Evolutionary conservation across 2,113 vertebrate species (phyloP).

Genomic region (Odobenus rosmarus): DNA sequence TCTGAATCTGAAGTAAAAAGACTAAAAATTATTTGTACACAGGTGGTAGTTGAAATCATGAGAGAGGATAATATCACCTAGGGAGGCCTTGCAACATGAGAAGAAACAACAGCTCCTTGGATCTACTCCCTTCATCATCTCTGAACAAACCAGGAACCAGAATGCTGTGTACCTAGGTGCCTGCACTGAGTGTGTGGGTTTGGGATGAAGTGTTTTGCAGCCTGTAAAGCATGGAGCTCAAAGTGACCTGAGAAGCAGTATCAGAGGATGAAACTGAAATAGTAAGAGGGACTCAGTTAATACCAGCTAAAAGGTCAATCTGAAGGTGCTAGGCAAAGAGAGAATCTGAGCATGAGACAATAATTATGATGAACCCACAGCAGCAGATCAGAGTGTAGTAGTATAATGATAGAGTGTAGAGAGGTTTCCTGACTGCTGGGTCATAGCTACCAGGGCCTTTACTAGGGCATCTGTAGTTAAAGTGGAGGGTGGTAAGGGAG

Average conservation of each 20-base stretch:
- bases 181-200: neutral
- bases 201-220: neutral
- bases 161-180: neutral
- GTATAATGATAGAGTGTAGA: neutral
- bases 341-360: neutral
- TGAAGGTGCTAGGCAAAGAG: neutral
- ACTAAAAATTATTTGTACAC: neutral
- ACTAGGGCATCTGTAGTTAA: neutral
- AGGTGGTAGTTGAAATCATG: neutral
- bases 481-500: neutral
- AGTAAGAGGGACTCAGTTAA: neutral
- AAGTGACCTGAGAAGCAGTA: neutral
- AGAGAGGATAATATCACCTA: neutral
- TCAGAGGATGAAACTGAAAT: neutral
- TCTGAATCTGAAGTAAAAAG: slow-evolving; percentile 27
- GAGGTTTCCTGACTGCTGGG: neutral
- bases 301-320: neutral
- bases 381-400: neutral
- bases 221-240: neutral
- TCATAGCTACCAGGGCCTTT: neutral
- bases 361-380: neutral
- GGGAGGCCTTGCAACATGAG: neutral
- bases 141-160: neutral
- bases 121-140: neutral
- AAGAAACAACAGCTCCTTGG: neutral